These are phyloP conservation scores for Sinella curviseta DNA, from an alignment of 1,140 invertebrate species.

Conservation along the genomic window DNA sequence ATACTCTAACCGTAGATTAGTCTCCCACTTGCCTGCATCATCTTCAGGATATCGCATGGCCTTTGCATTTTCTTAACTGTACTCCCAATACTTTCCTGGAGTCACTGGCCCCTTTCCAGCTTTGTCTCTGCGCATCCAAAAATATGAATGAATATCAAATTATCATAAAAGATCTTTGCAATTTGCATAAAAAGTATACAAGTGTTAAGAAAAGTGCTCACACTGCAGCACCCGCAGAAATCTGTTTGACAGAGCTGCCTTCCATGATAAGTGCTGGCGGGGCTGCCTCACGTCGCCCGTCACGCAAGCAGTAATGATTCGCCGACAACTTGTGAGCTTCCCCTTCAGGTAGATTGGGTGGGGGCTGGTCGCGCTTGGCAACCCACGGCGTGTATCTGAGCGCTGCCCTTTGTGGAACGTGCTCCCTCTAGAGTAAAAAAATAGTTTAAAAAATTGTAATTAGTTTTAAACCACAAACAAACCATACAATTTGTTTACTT, in stretches of 20 bases:
- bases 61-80: background rate
- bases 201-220: slow-evolving; percentile 17
- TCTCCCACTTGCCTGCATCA: background rate
- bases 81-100: slow-evolving; percentile 42
- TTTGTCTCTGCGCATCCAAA: background rate
- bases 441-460: background rate
- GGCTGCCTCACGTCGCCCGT: slow-evolving; percentile 41
- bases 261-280: slow-evolving; percentile 31
- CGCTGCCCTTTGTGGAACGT: slow-evolving; percentile 29
- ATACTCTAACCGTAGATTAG: background rate
- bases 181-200: background rate
- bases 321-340: slow-evolving; percentile 40
- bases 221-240: slow-evolving; percentile 36
- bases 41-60: background rate
- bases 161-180: background rate
- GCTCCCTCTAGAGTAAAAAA: slow-evolving; percentile 37
- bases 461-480: background rate
- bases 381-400: slow-evolving; percentile 40
- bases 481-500: background rate
- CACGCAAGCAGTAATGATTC: slow-evolving; percentile 45
- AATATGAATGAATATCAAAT: background rate
- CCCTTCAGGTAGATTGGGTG: slow-evolving; percentile 42
- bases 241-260: slow-evolving; percentile 27
- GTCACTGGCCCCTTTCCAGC: slow-evolving; percentile 28
- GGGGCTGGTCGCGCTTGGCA: slow-evolving; percentile 37